Evolutionary conservation across 2,888 invertebrate genomes (phyloP).

Genomic region (Lasiommata megera): DNA sequence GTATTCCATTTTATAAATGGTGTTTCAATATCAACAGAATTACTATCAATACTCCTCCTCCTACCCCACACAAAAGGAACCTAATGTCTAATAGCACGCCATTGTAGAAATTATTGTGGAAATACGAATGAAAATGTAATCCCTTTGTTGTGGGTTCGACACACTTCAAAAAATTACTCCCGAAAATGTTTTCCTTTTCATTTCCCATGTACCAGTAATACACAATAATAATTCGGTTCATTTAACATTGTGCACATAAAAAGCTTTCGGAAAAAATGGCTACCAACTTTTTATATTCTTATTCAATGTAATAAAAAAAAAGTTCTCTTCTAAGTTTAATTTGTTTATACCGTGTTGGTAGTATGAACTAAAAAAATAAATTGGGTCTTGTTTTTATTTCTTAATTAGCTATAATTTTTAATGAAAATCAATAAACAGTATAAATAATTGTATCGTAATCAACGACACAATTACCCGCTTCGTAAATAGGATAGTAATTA

Average conservation of each 20-base stretch:
- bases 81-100: slow-evolving; percentile 17
- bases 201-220: not conserved
- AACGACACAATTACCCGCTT: too few relatives aligned
- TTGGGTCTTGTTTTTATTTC: too few relatives aligned
- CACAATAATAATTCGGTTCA: slow-evolving; percentile 1
- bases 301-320: too few relatives aligned
- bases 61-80: slow-evolving; percentile 16
- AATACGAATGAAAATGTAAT: slow-evolving; percentile 13
- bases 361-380: too few relatives aligned
- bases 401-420: too few relatives aligned
- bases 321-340: too few relatives aligned
- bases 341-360: too few relatives aligned
- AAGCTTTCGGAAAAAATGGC: not conserved
- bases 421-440: too few relatives aligned
- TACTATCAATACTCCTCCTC: slow-evolving; percentile 18
- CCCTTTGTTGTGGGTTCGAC: slow-evolving; percentile 14
- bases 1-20: slow-evolving; percentile 6
- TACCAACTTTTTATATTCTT: too few relatives aligned
- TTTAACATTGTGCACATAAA: not conserved
- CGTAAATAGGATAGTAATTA: too few relatives aligned
- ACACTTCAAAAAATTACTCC: not conserved
- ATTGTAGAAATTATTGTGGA: slow-evolving; percentile 19
- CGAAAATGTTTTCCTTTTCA: not conserved
- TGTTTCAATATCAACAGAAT: slow-evolving; percentile 17
- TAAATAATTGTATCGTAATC: too few relatives aligned